Conservation (phyloP, 2,888 invertebrate genomes). For the Mythimna ferrago region DNA sequence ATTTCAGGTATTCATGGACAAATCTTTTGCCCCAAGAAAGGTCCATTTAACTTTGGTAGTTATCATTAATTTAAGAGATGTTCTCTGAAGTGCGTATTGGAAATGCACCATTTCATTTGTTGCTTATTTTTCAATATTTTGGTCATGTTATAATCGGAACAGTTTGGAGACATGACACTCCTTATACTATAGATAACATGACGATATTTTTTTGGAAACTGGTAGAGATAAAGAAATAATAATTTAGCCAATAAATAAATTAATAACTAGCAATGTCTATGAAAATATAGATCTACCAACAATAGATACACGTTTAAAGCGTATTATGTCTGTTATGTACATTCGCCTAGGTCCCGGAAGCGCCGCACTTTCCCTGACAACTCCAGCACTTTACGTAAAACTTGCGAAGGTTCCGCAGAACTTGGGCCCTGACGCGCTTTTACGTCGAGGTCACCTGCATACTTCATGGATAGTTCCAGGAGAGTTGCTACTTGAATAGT, state of each 20-base stretch:
- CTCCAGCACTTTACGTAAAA: constrained; percentile 43
- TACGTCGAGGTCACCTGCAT: constrained; percentile 45
- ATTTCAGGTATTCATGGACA: constrained; percentile 3
- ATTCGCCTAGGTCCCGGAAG: constrained; percentile 25
- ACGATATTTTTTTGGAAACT: no score
- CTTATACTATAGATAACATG: not conserved
- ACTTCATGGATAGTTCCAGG: constrained; percentile 44
- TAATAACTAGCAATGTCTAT: no score
- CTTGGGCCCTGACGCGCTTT: constrained; percentile 36
- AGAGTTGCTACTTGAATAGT: constrained; percentile 24
- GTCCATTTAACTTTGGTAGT: constrained; percentile 13
- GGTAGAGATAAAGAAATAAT: no score
- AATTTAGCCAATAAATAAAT: no score
- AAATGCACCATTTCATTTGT: no score
- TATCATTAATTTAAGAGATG: constrained; percentile 1
- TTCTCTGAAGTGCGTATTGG: not conserved
- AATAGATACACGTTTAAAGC: not conserved
- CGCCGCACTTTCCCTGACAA: constrained; percentile 6
- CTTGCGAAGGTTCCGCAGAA: constrained; percentile 37
- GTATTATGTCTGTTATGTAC: constrained; percentile 22
- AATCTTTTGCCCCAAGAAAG: not conserved
- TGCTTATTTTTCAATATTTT: not conserved
- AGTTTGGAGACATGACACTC: not conserved
- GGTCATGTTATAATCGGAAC: not conserved
- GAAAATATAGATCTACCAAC: not conserved